These are phyloP conservation scores for Psittacula cyanocephala DNA, from an alignment of 2,113 vertebrate genomes.

Conservation along the genomic window DNA sequence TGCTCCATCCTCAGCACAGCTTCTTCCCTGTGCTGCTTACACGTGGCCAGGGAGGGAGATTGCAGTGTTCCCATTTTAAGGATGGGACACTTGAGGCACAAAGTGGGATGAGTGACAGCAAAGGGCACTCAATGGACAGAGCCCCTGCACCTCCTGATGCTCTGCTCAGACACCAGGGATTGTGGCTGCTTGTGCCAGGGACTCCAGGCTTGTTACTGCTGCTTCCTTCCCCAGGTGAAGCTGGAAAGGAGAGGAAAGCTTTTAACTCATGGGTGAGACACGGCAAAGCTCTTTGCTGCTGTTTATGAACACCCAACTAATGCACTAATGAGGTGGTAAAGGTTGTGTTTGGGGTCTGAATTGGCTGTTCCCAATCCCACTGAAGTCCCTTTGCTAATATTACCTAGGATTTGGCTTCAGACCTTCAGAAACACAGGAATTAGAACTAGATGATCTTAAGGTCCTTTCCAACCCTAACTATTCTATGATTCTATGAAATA, in stretches of 20 bases:
- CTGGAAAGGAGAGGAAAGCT: neutral
- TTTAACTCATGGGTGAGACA: neutral
- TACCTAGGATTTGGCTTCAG: neutral
- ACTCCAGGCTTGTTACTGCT: neutral
- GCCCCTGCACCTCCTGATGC: neutral
- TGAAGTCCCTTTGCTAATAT: accelerated
- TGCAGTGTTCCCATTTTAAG: neutral
- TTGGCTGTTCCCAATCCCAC: neutral
- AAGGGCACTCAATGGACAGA: accelerated
- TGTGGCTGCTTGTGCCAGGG: neutral
- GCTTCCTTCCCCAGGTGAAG: neutral
- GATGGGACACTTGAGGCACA: neutral
- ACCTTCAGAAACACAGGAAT: neutral
- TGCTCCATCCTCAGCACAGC: accelerated
- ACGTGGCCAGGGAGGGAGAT: neutral
- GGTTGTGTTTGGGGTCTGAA: neutral
- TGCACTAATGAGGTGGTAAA: accelerated
- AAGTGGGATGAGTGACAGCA: neutral
- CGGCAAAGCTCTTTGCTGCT: neutral
- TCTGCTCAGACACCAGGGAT: neutral
- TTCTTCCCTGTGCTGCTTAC: neutral
- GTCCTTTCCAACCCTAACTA: neutral
- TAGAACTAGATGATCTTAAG: neutral
- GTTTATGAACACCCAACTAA: neutral
- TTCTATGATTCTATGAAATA: neutral